phyloP scores from a whole-genome alignment of 30 jellyfish, hydroid and myxozoan genomes.

The Cassiopea andromeda region DNA sequence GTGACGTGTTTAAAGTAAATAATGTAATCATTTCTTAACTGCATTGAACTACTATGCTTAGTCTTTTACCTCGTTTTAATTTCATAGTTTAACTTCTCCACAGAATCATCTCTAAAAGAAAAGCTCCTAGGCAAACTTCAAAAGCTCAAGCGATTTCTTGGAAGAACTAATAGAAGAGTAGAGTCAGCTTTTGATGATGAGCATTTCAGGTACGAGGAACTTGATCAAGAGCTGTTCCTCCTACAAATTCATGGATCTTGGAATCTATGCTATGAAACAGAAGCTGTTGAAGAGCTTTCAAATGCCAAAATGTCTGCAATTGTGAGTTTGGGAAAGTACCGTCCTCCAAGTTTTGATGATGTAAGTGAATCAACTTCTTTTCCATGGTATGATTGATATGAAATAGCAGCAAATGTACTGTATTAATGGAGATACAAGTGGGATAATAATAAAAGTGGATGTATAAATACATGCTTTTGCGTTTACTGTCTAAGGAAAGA shows the following conservation, averaged over 20 bases:
- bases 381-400: not conserved
- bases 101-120: constrained; percentile 11
- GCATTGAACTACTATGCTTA: too few relatives aligned
- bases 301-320: not conserved
- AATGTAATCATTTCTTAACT: too few relatives aligned
- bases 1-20: too few relatives aligned
- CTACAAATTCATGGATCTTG: constrained; percentile 14
- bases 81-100: not conserved
- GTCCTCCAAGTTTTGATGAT: constrained; percentile 15
- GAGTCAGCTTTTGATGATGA: not conserved
- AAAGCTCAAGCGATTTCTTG: not conserved
- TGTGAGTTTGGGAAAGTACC: constrained; percentile 23
- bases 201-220: not conserved
- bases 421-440: too few relatives aligned
- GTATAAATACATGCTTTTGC: too few relatives aligned
- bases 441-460: too few relatives aligned
- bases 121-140: constrained; percentile 13
- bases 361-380: constrained; percentile 3
- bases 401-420: too few relatives aligned
- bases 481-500: too few relatives aligned
- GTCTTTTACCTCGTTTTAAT: too few relatives aligned
- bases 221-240: constrained; percentile 17
- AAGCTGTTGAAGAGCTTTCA: not conserved
- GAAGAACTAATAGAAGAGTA: constrained; percentile 27
- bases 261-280: constrained; percentile 36